Conservation (phyloP, 2,797 vertebrate species). For the Clarias laeviceps region DNA sequence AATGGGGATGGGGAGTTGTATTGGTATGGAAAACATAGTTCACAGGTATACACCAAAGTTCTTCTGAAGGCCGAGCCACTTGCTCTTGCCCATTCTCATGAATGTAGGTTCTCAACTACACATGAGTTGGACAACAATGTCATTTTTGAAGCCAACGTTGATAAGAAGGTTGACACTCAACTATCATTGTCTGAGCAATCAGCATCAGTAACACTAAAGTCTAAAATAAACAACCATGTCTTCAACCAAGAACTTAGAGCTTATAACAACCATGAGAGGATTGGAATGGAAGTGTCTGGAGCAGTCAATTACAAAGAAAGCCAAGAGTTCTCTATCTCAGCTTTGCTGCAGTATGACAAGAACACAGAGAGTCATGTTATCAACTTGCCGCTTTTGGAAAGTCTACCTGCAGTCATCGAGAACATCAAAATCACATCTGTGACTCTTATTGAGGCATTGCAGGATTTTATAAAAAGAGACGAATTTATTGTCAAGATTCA, state of each 20-base stretch:
- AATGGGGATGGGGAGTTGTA: constrained; percentile 82
- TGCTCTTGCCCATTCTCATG: constrained; percentile 82
- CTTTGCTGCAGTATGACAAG: constrained; percentile 92
- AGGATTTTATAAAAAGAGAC: constrained; percentile 73
- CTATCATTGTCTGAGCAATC: constrained; percentile 81
- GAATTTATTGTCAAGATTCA: constrained; percentile 75
- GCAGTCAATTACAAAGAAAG: constrained; percentile 75
- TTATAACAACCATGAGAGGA: constrained; percentile 83
- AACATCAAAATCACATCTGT: constrained; percentile 73
- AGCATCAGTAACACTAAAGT: constrained; percentile 78
- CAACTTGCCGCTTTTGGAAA: constrained; percentile 80
- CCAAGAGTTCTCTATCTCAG: constrained; percentile 84
- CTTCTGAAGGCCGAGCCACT: constrained; percentile 85
- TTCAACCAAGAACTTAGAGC: constrained; percentile 80
- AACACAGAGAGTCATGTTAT: constrained; percentile 82
- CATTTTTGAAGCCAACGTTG: constrained; percentile 72
- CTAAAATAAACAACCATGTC: constrained; percentile 83
- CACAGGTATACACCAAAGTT: constrained; percentile 86
- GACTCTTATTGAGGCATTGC: constrained; percentile 71
- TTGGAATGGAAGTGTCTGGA: constrained; percentile 80
- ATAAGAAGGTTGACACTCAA: constrained; percentile 76
- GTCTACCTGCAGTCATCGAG: constrained; percentile 78
- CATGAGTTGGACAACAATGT: constrained; percentile 70
- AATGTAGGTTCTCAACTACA: constrained; percentile 81
- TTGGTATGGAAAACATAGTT: constrained; percentile 82